Conservation (phyloP, 1,140 invertebrate species). For the Limonius californicus region DNA sequence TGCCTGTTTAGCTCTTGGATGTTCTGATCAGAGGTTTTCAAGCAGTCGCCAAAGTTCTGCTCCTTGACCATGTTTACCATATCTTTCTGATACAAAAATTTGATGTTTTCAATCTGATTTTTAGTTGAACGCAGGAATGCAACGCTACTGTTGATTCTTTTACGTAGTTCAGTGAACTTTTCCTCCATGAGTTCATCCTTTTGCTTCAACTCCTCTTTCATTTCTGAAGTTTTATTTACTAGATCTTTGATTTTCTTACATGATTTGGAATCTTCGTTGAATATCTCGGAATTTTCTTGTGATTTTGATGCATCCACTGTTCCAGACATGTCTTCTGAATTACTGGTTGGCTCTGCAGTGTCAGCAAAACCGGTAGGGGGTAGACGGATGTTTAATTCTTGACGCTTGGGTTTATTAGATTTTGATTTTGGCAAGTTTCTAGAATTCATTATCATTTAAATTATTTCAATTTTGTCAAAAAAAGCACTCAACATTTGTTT, state of each 20-base stretch:
- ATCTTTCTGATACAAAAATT: conserved; percentile 37
- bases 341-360: no score
- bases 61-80: conserved; percentile 29
- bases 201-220: conserved; percentile 32
- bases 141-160: conserved; percentile 35
- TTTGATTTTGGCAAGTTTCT: no score
- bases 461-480: no score
- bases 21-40: conserved; percentile 28
- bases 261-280: no score
- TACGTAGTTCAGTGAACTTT: conserved; percentile 34
- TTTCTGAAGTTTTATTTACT: conserved; percentile 39
- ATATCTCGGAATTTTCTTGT: no score
- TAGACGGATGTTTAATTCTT: no score
- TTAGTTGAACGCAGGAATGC: conserved; percentile 38
- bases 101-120: conserved; percentile 40
- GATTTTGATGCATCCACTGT: no score
- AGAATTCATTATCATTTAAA: no score
- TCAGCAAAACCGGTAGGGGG: no score
- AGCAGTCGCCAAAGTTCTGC: conserved; percentile 21
- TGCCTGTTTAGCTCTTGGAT: conserved; percentile 37
- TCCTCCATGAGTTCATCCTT: conserved; percentile 33
- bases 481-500: no score
- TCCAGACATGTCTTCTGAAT: no score
- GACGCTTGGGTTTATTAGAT: no score
- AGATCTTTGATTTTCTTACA: conserved; percentile 33